Base-by-base conservation (phyloP, 2,888 invertebrate species). In the Drosophila kuntzei region DNA sequence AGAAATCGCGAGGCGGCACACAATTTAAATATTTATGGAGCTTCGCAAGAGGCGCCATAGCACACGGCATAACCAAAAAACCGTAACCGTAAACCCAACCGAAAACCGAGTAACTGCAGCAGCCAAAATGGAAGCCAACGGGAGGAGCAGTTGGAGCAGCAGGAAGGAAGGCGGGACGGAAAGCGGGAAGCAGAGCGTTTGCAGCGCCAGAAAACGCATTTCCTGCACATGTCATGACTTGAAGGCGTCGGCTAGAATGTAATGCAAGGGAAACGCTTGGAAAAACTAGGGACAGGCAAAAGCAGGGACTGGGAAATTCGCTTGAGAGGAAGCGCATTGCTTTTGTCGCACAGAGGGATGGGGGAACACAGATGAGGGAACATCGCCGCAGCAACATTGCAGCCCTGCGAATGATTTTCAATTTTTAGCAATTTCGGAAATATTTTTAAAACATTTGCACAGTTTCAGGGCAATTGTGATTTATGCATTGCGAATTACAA, bases 1-100 rank as follows among this genome's bases (percentile, higher is more conserved):
- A 61, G 60, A 74, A 77, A 63, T 76, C 62, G 79, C 76, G 66
- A 50, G 75, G 80, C 76, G 84, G 79, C 70, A 60, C 87, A 87
- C 75, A 90, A 89, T 90, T 90, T 88, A 90, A 90, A 90, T 90
- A 90, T 90, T 90, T 90, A 90, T 90, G 81, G 80, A 71, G 80
- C 72, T 80, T 68, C 62, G 71, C 72, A 76, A 57, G 68, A 63
- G 80, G 78, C 83, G 83, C 41, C 62, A 39, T 12, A 43, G 71
- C 83, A 82, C 83, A 86, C 80, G 78, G 84, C 89, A 86, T 83
- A 86, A 57, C 87, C 89, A 83, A 83, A 83, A 83, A 83, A 83
- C 84, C 83, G 83, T 83, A 83, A 88, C 88, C 87, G 84, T 86
- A 83, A 87, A 67, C 69, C 64, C 63, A 71, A 80, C 84, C 78